Base-by-base conservation (phyloP, 2,888 invertebrate genomes). In the Dendrolimus houi region DNA sequence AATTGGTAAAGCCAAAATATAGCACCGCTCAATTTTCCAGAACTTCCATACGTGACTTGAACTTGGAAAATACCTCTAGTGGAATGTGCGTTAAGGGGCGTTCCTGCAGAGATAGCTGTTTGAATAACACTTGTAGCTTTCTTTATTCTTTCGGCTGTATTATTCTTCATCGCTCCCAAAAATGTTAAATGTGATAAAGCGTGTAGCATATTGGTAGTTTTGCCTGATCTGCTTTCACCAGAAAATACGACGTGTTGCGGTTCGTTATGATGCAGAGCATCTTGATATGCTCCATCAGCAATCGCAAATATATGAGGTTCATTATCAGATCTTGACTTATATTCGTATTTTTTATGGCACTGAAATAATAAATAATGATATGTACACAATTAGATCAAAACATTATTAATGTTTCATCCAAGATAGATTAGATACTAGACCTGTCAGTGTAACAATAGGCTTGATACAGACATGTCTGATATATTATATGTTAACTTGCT, bases 221-320 rank as follows among this genome's bases (percentile, higher is more conserved):
- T 98, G 1, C 98, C 98, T 0, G 98, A 96, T 74, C 95, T 95
- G 65, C 96, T 96, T 90, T 98, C 98, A 1, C 98, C 98, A 53
- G 96, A 94, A 65, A 98, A 93, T 7, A 98, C 92, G 60, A 98
- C 94, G 79, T 96, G 95, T 81, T 98, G 97, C 2, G 95, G 94
- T 67, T 95, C 94, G 66, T 95, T 94, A 77, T 98, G 96, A 79
- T 98, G 98, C 65, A 97, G 84, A 85, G 97, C 96, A 74, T 97
- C 95, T 88, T 98, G 97, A 78, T 95, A 97, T 52, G 97, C 96
- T 61, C 96, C 94, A 75, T 98, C 97, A 9, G 97, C 97, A 29
- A 97, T 94, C 3, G 96, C 93, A 79, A 95, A 98, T 67, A 98
- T 95, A 73, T 98, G 98, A 0, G 98, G 97, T 52, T 95, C 94